Evolutionary conservation across 2,888 invertebrate genomes (phyloP), one percentile per base, ranked within the genome.

Genomic region (Xestoiulus laeticollis): DNA sequence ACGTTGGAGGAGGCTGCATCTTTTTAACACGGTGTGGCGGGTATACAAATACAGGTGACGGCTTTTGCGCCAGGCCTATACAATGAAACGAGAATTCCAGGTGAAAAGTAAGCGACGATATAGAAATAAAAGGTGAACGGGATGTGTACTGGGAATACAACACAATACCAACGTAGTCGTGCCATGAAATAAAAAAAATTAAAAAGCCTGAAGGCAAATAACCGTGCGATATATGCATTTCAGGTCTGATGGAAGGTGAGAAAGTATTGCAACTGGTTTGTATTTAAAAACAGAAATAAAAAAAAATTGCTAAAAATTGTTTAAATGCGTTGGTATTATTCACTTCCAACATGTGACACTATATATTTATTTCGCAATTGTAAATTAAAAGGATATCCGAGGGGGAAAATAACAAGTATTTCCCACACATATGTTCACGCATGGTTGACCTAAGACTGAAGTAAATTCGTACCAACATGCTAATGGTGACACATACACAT

Each of bases 71-170:
- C 19, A n/a, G 48, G 48, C 48, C 4, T 22, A 59, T 5, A 59
- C 59, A 59, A 59, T 59, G 59, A 59, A n/a, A 16, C n/a, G 59
- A n/a, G 19, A n/a, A 59, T n/a, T 59, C 10, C n/a, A n/a, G 59
- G 59, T 59, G 59, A 59, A 59, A 59, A 59, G 59, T n/a, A 59
- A 59, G 59, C 59, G 59, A 48, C 59, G 19, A 59, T 59, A 59
- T 59, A 59, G 59, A 59, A 59, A 59, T 59, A 59, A 59, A 59
- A 59, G 59, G 59, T 59, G 59, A 59, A 59, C 59, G 59, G 59
- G 59, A 59, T 59, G 59, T 59, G n/a, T 59, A 48, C 48, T 48
- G 48, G 8, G 48, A 48, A 48, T 48, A 43, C 43, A 5, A 43
- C 43, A 43, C 43, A 43, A 43, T 43, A 48, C 48, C 48, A 48